Percentiles rank a stretch among this genome's conserved stretches.
Evolutionary conservation across 2,797 vertebrate species (phyloP).

Genomic region (Tamandua tetradactyla): DNA sequence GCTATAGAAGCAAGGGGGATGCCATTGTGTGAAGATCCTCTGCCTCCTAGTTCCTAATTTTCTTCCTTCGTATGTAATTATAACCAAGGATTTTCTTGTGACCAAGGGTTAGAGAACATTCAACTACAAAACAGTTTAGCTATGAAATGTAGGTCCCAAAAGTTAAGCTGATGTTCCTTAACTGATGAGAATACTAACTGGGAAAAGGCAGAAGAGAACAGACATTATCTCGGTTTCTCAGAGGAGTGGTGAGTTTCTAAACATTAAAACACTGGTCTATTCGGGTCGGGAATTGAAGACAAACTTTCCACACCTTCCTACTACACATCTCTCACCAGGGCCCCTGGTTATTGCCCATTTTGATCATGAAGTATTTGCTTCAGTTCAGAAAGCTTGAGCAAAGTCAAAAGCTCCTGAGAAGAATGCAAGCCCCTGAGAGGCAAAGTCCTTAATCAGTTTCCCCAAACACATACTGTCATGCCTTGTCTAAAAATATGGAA

Average conservation of each 20-base stretch:
- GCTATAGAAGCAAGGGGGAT: slow-evolving; percentile 72
- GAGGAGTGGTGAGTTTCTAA: slow-evolving; percentile 17
- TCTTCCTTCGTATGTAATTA: neutral
- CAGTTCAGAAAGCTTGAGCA: neutral
- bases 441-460: slow-evolving; percentile 19
- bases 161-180: neutral
- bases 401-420: neutral
- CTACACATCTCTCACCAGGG: neutral
- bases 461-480: neutral
- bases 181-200: slow-evolving; percentile 27
- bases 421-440: neutral
- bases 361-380: slow-evolving; percentile 27
- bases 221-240: neutral
- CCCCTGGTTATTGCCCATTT: neutral
- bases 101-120: neutral
- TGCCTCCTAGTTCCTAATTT: slow-evolving; percentile 9
- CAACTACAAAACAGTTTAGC: slow-evolving; percentile 15
- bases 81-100: neutral
- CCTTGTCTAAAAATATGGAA: neutral
- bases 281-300: neutral
- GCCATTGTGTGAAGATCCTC: neutral
- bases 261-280: neutral
- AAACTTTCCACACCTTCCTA: neutral
- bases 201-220: slow-evolving; percentile 1
- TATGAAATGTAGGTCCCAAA: slow-evolving; percentile 1